Percentiles rank a stretch among this genome's conserved stretches.
These are phyloP conservation scores for Poicephalus meyeri DNA, from an alignment of 2,113 vertebrate species.

Conservation along the genomic window DNA sequence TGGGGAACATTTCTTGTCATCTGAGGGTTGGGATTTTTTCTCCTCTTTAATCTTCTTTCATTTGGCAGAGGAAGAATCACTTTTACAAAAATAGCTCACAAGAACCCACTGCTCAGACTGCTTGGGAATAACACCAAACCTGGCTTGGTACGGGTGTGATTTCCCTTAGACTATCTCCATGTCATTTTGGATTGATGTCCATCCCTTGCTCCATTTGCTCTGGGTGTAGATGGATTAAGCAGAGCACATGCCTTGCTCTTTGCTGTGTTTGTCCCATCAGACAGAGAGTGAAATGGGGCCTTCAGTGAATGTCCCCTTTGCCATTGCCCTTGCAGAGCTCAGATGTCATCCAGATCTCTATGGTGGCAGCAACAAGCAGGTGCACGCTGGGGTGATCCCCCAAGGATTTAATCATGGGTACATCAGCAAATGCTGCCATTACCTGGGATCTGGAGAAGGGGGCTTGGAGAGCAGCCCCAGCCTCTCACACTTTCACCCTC, in stretches of 20 bases:
- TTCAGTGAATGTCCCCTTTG: background rate
- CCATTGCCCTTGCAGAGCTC: background rate
- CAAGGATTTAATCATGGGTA: accelerated
- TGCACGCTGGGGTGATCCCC: accelerated
- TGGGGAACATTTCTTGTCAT: background rate
- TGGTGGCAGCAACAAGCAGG: background rate
- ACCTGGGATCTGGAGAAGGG: background rate
- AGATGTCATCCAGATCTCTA: background rate
- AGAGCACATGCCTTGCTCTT: background rate
- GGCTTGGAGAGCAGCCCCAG: background rate
- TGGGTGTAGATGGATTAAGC: background rate
- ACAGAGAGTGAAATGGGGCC: background rate
- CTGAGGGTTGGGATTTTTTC: background rate
- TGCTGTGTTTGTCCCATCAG: background rate
- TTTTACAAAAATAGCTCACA: background rate
- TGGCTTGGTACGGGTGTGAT: accelerated
- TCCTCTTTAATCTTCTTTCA: background rate
- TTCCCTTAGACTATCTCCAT: background rate
- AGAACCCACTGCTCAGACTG: accelerated
- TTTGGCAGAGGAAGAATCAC: background rate
- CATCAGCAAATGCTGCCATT: background rate
- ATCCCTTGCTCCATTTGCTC: background rate
- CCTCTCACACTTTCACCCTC: background rate
- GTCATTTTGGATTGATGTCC: background rate
- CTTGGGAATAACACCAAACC: background rate